Evolutionary conservation across 2,113 vertebrate genomes (phyloP).

Genomic region (Eublepharis macularius): DNA sequence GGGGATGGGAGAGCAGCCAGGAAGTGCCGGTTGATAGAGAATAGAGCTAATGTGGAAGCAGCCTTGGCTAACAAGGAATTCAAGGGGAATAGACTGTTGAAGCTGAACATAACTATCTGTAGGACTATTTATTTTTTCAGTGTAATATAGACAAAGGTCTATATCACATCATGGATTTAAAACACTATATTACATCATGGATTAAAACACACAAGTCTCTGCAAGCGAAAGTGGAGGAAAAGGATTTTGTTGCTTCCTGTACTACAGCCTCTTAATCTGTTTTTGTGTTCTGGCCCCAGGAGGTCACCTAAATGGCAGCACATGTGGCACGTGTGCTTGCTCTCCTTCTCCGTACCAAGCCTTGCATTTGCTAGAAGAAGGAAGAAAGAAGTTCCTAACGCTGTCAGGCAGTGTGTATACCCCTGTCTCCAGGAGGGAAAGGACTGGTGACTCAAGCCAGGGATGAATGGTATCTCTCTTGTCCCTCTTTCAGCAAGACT

Average conservation of each 20-base stretch:
- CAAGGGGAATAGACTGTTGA: neutral
- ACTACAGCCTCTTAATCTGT: neutral
- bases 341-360: neutral
- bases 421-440: neutral
- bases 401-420: neutral
- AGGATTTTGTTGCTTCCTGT: neutral
- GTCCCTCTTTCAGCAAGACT: neutral
- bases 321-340: neutral
- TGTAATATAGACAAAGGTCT: neutral
- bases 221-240: neutral
- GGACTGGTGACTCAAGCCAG: neutral
- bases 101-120: neutral
- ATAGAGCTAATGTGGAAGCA: too few species aligned
- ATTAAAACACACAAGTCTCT: neutral
- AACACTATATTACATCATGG: neutral
- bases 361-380: neutral
- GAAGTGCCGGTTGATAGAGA: too few species aligned
- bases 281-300: neutral
- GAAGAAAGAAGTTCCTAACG: neutral
- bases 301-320: too few species aligned
- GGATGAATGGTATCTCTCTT: too few species aligned
- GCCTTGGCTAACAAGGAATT: too few species aligned
- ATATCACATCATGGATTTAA: neutral
- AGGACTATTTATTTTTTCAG: neutral
- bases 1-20: too few species aligned